phyloP scores from a whole-genome alignment of 2,113 vertebrate species.

The Pipra filicauda region DNA sequence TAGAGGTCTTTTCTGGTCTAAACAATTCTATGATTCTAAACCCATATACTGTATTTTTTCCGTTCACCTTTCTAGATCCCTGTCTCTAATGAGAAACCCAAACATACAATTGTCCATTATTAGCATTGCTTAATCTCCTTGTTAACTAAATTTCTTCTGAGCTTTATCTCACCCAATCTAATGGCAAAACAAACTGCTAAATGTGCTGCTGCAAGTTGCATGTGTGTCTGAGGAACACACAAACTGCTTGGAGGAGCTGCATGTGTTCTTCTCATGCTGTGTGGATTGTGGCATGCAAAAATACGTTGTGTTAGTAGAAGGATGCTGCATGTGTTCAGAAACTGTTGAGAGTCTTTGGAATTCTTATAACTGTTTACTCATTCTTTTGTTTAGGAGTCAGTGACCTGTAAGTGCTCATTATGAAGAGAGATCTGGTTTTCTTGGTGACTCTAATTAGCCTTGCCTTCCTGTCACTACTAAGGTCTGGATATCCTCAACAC shows the following conservation, averaged over 20 bases:
- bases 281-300: background rate
- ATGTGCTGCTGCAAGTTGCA: background rate
- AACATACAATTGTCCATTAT: background rate
- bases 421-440: conserved; percentile 79
- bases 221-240: background rate
- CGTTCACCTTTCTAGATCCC: background rate
- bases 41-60: background rate
- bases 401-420: conserved; percentile 74
- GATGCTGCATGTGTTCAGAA: conserved; percentile 7
- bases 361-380: conserved; percentile 68
- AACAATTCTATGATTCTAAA: background rate
- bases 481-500: conserved; percentile 79
- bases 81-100: background rate
- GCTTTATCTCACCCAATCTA: background rate
- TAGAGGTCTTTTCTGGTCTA: background rate
- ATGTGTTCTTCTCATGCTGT: background rate
- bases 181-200: background rate
- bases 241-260: background rate
- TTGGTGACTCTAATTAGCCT: conserved; percentile 75
- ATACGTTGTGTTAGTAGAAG: background rate
- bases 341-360: background rate
- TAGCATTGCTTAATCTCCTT: background rate
- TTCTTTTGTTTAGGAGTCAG: conserved; percentile 70
- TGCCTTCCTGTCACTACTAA: conserved; percentile 78
- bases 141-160: background rate